Conservation (phyloP, 2,113 vertebrate genomes). For the Eubucco bourcierii region DNA sequence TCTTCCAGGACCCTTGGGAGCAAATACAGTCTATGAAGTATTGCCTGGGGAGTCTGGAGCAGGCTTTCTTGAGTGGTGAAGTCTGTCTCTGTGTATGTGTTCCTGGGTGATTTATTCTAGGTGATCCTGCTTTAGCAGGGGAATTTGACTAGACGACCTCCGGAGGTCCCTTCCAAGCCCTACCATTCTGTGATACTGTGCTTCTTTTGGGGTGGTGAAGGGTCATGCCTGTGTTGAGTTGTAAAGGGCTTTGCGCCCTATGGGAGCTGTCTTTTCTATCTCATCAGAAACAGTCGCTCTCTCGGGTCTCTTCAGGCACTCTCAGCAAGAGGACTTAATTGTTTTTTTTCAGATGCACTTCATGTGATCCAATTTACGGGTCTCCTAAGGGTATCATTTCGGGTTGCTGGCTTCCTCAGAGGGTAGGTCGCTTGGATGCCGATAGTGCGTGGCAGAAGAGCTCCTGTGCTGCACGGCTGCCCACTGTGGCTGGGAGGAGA, state of each 20-base stretch:
- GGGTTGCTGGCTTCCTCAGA: not conserved
- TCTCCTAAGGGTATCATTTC: accelerated
- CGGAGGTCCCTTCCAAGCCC: too few species aligned
- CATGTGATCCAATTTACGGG: not conserved
- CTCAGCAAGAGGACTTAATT: not conserved
- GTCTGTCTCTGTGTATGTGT: too few species aligned
- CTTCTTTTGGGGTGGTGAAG: not conserved
- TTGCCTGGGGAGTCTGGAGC: too few species aligned
- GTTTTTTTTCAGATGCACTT: not conserved
- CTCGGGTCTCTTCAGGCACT: accelerated
- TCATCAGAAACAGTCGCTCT: not conserved
- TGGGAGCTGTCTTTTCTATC: not conserved
- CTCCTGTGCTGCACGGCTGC: not conserved
- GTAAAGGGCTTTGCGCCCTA: not conserved
- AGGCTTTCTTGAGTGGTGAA: too few species aligned
- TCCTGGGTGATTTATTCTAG: too few species aligned
- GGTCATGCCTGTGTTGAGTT: not conserved
- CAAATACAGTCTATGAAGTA: too few species aligned
- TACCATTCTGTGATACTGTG: too few species aligned
- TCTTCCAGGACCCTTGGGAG: not conserved
- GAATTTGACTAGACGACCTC: too few species aligned
- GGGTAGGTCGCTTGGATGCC: not conserved
- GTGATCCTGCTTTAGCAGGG: too few species aligned
- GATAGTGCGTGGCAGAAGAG: accelerated
- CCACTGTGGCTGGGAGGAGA: accelerated